Percentiles rank a stretch among this genome's conserved stretches.
phyloP scores from a whole-genome alignment of 2,888 invertebrate species.

The Eupithecia insigniata region DNA sequence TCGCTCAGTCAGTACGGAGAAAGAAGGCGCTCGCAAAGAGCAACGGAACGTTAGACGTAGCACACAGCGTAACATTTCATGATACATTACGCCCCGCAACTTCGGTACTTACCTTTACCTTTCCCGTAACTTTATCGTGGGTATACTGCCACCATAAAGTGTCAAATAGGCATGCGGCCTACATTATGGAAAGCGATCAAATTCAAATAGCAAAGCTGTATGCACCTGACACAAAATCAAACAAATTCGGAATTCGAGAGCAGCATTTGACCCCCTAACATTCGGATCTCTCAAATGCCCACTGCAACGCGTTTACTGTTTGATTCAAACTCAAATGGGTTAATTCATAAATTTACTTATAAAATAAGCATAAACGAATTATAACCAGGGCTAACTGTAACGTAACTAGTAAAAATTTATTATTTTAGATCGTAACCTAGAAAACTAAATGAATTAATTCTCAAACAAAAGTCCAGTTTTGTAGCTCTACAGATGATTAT shows the following conservation, averaged over 20 bases:
- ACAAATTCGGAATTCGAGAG: neutral
- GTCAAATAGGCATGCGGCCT: neutral
- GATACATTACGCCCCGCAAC: too few species aligned
- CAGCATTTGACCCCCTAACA: neutral
- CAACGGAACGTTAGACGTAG: too few species aligned
- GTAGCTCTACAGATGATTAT: neutral
- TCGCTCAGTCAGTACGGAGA: too few species aligned
- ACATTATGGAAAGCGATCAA: neutral
- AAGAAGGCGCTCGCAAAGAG: too few species aligned
- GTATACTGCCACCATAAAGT: too few species aligned
- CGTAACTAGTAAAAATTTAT: neutral
- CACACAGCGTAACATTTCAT: too few species aligned
- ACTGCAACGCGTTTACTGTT: constrained; percentile 2
- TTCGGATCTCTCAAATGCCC: neutral
- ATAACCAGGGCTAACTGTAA: neutral
- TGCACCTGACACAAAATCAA: neutral
- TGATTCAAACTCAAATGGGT: neutral
- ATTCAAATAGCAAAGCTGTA: neutral
- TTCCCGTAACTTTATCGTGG: too few species aligned
- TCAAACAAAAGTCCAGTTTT: neutral
- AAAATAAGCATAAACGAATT: neutral
- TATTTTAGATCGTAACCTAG: neutral
- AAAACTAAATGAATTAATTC: neutral
- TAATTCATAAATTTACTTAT: neutral
- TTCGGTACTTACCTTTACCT: too few species aligned